phyloP scores from a whole-genome alignment of 2,888 invertebrate species.

The Halictus quadricinctus region DNA sequence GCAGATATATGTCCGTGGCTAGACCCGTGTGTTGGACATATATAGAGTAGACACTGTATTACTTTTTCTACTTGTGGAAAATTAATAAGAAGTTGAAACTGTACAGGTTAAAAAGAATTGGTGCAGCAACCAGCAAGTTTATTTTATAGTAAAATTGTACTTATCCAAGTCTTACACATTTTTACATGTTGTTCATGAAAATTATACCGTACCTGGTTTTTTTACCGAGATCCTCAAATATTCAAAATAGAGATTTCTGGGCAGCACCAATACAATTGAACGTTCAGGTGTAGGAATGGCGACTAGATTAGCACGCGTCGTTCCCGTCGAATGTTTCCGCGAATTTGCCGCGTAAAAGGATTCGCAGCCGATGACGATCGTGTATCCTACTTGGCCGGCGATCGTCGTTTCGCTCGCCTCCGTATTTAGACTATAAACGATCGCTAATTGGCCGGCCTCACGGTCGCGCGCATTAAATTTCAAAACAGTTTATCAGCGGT shows the following conservation, averaged over 20 bases:
- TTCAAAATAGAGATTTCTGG: background rate
- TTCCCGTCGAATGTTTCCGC: background rate
- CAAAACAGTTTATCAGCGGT: conserved; percentile 9
- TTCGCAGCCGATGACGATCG: background rate
- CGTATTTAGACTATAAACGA: conserved; percentile 14
- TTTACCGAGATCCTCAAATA: background rate
- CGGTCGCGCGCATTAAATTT: conserved; percentile 27
- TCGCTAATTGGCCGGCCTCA: conserved; percentile 11
- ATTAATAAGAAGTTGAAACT: too few species aligned
- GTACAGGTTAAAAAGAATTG: too few species aligned
- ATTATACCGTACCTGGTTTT: background rate
- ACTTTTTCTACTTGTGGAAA: too few species aligned
- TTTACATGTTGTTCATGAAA: background rate
- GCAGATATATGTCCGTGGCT: too few species aligned
- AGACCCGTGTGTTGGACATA: too few species aligned
- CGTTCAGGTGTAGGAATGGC: background rate
- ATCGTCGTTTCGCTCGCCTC: background rate
- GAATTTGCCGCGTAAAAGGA: background rate
- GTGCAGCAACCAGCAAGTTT: too few species aligned
- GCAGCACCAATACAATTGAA: background rate
- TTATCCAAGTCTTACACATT: too few species aligned
- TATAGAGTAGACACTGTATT: too few species aligned
- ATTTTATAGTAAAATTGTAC: too few species aligned
- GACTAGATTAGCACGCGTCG: background rate
- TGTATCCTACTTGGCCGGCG: background rate